Conservation (phyloP, 2,888 invertebrate species). For the Pristionchus fissidentatus region DNA sequence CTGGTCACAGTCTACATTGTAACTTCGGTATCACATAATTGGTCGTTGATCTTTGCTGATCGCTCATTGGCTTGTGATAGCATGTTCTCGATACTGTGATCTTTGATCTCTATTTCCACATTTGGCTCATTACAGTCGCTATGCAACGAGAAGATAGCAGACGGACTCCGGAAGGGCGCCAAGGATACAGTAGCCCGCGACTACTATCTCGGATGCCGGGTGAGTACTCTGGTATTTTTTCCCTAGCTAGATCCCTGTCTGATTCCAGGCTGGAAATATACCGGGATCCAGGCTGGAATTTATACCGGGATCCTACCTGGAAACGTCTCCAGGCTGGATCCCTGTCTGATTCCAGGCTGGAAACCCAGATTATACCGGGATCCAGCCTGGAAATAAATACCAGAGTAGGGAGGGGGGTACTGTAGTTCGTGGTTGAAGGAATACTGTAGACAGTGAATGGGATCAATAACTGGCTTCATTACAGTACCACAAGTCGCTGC, state of each 20-base stretch:
- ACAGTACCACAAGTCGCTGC: constrained; percentile 30
- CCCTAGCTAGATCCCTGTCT: no score
- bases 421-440: background rate
- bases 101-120: no score
- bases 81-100: background rate
- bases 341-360: no score
- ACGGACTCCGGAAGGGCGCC: background rate
- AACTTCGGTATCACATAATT: background rate
- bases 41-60: background rate
- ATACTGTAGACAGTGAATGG: background rate
- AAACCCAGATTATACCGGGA: no score
- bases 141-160: constrained; percentile 13
- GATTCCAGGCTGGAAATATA: no score
- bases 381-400: no score
- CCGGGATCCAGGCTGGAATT: no score
- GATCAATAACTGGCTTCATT: background rate
- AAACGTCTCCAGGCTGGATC: no score
- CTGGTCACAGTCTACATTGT: background rate
- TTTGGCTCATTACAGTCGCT: background rate
- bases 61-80: background rate
- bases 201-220: constrained; percentile 15
- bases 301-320: no score
- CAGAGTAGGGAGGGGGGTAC: background rate
- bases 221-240: no score
- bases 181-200: background rate